Base-by-base conservation (phyloP, 2,888 invertebrate genomes). In the Eucera pruinosa region DNA sequence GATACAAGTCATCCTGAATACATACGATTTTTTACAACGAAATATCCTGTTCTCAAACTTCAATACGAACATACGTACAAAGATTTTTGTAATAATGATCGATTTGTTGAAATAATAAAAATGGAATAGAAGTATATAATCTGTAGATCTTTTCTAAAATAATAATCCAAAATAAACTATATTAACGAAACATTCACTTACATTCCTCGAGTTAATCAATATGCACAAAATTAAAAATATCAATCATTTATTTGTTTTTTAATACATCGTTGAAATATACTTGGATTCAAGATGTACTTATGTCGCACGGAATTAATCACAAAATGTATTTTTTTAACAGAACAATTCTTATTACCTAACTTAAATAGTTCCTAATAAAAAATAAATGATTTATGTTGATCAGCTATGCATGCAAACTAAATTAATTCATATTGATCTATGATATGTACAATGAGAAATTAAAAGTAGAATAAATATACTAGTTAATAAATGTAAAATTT, bases 101-200 rank as follows among this genome's bases (percentile, higher is more conserved):
- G 95, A 82, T 95, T 94, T 87, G 94, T 95, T n/a, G 93, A 94
- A 89, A 92, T 95, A 73, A 87, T 92, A 78, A 94, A 93, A 85
- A 69, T 83, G 20, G 9, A 55, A 0, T 78, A 71, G 61, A 57
- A 39, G 5, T 47, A 0, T 57, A n/a, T 13, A 7, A 45, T 18
- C 4, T 18, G 20, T 25, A 36, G 11, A 62, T n/a, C 36, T 27
- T 15, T 48, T 18, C 11, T 9, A 15, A 15, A 13, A 11, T 30
- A 50, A 30, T 61, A 25, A 61, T 23, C 18, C 4, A 20, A 45
- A 45, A 15, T 30, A 33, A 30, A 45, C 7, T 45, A 15, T n/a
- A 45, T 33, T 23, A 9, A 0, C 7, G 11, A 4, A 33, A 13
- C 11, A 2, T 36, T 36, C 20, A 20, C 13, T 18, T 23, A 23